phyloP scores from a whole-genome alignment of 2,113 vertebrate genomes.

The Ursus arctos region DNA sequence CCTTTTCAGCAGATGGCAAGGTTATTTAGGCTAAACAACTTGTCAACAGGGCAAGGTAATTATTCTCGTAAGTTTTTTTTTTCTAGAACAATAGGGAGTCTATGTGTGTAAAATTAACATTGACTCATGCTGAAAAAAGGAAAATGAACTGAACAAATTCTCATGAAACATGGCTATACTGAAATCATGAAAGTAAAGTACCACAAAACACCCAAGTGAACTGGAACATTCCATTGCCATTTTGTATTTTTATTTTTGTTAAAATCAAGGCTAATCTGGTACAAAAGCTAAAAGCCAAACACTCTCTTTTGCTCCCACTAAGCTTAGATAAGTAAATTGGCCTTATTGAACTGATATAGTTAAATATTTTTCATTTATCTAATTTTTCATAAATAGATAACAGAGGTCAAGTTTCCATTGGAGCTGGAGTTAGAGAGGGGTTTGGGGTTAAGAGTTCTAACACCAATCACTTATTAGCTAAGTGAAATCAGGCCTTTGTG shows the following conservation, averaged over 20 bases:
- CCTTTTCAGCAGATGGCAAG: constrained; percentile 89
- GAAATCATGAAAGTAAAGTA: constrained; percentile 62
- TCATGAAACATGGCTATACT: neutral
- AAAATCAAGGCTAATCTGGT: constrained; percentile 34
- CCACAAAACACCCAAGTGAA: constrained; percentile 35
- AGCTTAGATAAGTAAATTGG: neutral
- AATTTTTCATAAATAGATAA: neutral
- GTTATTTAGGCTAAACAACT: constrained; percentile 86
- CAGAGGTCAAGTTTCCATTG: neutral
- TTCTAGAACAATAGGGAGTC: constrained; percentile 71
- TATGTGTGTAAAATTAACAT: constrained; percentile 71
- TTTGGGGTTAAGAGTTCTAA: neutral
- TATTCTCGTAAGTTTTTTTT: constrained; percentile 57
- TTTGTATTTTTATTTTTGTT: constrained; percentile 43
- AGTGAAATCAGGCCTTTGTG: neutral
- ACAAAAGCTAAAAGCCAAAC: constrained; percentile 23
- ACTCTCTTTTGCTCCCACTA: neutral
- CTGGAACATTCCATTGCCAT: neutral
- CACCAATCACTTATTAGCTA: neutral
- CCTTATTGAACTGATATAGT: neutral
- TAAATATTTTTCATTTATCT: constrained; percentile 29
- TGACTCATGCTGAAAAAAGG: constrained; percentile 48
- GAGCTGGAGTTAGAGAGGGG: neutral
- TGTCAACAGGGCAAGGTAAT: constrained; percentile 79
- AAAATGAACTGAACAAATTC: constrained; percentile 56